phyloP scores from a whole-genome alignment of 2,888 invertebrate species.

The Julus scanicus region DNA sequence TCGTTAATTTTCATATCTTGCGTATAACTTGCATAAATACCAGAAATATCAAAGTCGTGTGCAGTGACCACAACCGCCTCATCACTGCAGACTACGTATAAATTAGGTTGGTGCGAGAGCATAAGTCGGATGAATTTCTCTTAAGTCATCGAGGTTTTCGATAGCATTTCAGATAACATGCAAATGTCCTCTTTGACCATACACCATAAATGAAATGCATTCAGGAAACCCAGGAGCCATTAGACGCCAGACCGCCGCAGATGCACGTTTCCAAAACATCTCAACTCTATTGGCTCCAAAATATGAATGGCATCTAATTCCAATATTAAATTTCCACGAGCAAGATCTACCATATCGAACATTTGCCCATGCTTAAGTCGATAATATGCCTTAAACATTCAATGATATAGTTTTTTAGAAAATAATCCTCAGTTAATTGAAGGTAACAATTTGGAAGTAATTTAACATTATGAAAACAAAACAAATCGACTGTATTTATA shows the following conservation, averaged over 20 bases:
- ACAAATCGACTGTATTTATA: too few species aligned
- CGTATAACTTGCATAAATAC: neutral
- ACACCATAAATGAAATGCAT: neutral
- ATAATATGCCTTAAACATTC: too few species aligned
- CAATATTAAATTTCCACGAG: neutral
- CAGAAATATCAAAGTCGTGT: slow-evolving; percentile 19
- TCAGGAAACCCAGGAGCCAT: neutral
- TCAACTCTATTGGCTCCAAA: neutral
- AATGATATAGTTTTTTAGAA: too few species aligned
- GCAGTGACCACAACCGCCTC: slow-evolving; percentile 2
- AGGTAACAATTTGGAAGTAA: too few species aligned
- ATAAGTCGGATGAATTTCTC: neutral
- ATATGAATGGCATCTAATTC: neutral
- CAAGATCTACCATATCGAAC: too few species aligned
- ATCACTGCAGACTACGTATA: neutral
- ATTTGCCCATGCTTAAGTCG: too few species aligned
- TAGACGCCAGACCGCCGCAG: neutral
- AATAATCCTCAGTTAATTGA: too few species aligned
- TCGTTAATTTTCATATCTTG: slow-evolving; percentile 1
- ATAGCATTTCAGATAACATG: neutral
- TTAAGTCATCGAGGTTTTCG: neutral
- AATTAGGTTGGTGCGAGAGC: neutral
- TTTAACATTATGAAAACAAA: too few species aligned
- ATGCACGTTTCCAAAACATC: neutral
- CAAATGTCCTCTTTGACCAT: neutral